A percentile compares a stretch with the other conserved stretches of the same genome.
Evolutionary conservation across 2,888 invertebrate species (phyloP).

Genomic region (Athetis lepigone): DNA sequence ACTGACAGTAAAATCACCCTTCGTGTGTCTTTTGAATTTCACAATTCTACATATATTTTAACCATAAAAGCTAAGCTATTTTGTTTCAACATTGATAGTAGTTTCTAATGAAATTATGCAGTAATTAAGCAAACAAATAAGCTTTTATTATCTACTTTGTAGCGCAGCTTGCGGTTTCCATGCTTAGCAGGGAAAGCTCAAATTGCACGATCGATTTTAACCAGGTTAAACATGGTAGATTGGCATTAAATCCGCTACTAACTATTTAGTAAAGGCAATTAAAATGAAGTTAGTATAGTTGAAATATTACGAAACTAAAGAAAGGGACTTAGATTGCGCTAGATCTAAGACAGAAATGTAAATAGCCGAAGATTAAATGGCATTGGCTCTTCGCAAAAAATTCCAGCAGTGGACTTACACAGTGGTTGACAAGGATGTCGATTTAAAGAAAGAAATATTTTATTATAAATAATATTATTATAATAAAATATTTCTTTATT

Average conservation of each 20-base stretch:
- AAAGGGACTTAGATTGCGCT: not conserved
- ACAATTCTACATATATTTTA: not conserved
- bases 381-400: too few species aligned
- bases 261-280: not conserved
- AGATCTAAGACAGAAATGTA: not conserved
- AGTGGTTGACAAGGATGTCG: too few species aligned
- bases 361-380: too few species aligned
- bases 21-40: too few species aligned
- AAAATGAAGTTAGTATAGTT: slow-evolving; percentile 2
- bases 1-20: too few species aligned
- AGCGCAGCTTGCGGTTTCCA: slow-evolving; percentile 19
- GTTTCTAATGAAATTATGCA: not conserved
- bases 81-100: not conserved
- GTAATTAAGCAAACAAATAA: slow-evolving; percentile 1
- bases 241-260: slow-evolving; percentile 15
- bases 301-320: not conserved
- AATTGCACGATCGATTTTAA: slow-evolving; percentile 14
- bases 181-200: slow-evolving; percentile 14
- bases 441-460: too few species aligned
- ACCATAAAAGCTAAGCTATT: not conserved
- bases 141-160: not conserved
- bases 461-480: too few species aligned
- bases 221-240: slow-evolving; percentile 5
- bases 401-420: too few species aligned
- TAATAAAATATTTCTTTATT: too few species aligned